A percentile compares a stretch with the other conserved stretches of the same genome.
Conservation (phyloP, 2,888 invertebrate species). For the Agonopterix alstromeriana region DNA sequence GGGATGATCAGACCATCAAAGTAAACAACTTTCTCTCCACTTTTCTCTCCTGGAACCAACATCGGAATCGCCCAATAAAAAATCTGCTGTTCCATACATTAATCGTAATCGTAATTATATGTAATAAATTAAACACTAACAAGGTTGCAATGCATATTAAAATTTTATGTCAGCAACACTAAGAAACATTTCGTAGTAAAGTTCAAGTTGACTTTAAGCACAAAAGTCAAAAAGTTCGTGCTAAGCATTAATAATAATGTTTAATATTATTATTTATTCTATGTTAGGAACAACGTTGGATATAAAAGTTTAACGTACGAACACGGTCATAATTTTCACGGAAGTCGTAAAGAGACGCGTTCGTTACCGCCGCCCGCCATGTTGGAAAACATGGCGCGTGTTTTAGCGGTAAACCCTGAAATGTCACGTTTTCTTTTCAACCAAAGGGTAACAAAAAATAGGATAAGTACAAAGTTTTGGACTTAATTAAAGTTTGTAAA, state of each 20-base stretch:
- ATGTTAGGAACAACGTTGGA: conserved; percentile 32
- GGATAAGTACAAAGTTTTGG: no score
- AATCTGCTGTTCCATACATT: no score
- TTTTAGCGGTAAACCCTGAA: conserved; percentile 50
- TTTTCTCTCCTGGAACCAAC: no score
- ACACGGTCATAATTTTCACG: conserved; percentile 59
- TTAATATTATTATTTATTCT: conserved; percentile 30
- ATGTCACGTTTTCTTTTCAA: conserved; percentile 8
- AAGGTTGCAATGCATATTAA: not conserved
- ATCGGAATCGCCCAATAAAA: no score
- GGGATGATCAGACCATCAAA: no score
- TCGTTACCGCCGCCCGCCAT: conserved; percentile 37
- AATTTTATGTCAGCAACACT: not conserved
- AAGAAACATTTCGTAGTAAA: not conserved
- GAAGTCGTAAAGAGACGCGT: conserved; percentile 62
- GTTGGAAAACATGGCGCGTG: conserved; percentile 45
- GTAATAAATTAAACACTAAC: not conserved
- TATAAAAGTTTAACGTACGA: conserved; percentile 67
- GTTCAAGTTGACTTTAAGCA: conserved; percentile 10
- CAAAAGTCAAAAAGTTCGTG: conserved; percentile 24
- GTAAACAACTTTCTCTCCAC: no score
- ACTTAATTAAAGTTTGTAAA: no score
- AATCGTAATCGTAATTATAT: no score
- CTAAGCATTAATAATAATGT: conserved; percentile 35
- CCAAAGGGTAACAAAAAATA: not conserved